A percentile compares a stretch with the other conserved stretches of the same genome.
phyloP scores from a whole-genome alignment of 2,888 invertebrate species.

The Phalera bucephala region DNA sequence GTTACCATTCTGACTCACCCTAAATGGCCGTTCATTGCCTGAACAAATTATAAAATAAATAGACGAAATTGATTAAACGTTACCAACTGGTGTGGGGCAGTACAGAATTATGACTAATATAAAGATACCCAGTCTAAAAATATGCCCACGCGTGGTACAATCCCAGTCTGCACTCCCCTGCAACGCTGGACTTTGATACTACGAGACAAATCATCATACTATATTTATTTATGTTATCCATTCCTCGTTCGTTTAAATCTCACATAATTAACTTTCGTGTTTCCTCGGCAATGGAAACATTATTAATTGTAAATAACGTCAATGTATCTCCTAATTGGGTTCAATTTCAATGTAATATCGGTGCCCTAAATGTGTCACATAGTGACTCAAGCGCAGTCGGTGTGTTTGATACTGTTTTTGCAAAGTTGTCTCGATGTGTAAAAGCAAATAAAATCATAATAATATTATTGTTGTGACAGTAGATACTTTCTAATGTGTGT shows the following conservation, averaged over 20 bases:
- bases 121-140: conserved; percentile 62
- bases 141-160: conserved; percentile 61
- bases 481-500: no score
- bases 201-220: not conserved
- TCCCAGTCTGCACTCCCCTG: conserved; percentile 46
- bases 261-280: not conserved
- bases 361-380: conserved; percentile 69
- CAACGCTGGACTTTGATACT: conserved; percentile 34
- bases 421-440: not conserved
- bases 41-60: conserved; percentile 15
- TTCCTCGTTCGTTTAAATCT: conserved; percentile 1
- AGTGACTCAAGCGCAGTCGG: conserved; percentile 52
- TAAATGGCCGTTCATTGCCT: not conserved
- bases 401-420: conserved; percentile 42
- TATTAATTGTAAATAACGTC: not conserved
- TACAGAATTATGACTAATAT: conserved; percentile 53
- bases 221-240: conserved; percentile 11
- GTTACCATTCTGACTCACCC: no score
- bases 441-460: not conserved
- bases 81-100: conserved; percentile 29
- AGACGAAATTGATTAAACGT: conserved; percentile 28
- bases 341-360: conserved; percentile 11
- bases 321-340: not conserved
- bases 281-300: not conserved
- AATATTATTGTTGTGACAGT: no score